These are phyloP conservation scores for Tenodera sinensis DNA, from an alignment of 2,888 invertebrate species.

Conservation along the genomic window DNA sequence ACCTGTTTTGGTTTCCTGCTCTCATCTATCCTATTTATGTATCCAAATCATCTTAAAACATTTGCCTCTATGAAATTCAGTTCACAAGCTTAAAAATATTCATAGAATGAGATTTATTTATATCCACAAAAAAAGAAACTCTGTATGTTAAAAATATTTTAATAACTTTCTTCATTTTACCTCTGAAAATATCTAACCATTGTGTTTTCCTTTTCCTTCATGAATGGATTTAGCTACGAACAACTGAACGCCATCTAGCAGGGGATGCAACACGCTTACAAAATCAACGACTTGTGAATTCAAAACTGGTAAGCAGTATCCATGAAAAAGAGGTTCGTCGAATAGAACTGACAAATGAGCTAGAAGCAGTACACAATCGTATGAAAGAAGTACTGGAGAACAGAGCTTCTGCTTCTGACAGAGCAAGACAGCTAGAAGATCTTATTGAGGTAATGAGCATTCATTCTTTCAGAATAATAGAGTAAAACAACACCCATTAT, in stretches of 20 bases:
- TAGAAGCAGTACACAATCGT: conserved; percentile 34
- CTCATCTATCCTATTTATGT: too few relatives aligned
- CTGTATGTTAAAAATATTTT: too few relatives aligned
- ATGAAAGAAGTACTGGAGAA: conserved; percentile 48
- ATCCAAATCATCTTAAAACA: too few relatives aligned
- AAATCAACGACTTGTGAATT: neutral
- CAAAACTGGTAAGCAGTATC: neutral
- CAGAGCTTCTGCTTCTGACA: conserved; percentile 50
- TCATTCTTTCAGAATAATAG: neutral
- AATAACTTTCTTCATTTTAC: too few relatives aligned
- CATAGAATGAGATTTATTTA: too few relatives aligned
- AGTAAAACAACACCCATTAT: too few relatives aligned
- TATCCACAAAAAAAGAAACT: too few relatives aligned
- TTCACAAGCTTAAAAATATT: too few relatives aligned
- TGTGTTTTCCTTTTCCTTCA: neutral
- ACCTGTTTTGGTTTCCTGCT: too few relatives aligned
- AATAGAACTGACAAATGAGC: neutral
- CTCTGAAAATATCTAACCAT: too few relatives aligned
- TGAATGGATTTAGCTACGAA: conserved; percentile 44
- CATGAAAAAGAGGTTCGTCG: neutral
- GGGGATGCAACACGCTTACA: conserved; percentile 37
- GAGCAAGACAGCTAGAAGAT: conserved; percentile 56
- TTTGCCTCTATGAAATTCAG: too few relatives aligned
- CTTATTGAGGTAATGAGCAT: conserved; percentile 42
- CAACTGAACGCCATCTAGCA: conserved; percentile 50